Percentiles rank a stretch among this genome's conserved stretches.
phyloP scores from a whole-genome alignment of 1,140 invertebrate species.

The Ptiloglossa arizonensis region DNA sequence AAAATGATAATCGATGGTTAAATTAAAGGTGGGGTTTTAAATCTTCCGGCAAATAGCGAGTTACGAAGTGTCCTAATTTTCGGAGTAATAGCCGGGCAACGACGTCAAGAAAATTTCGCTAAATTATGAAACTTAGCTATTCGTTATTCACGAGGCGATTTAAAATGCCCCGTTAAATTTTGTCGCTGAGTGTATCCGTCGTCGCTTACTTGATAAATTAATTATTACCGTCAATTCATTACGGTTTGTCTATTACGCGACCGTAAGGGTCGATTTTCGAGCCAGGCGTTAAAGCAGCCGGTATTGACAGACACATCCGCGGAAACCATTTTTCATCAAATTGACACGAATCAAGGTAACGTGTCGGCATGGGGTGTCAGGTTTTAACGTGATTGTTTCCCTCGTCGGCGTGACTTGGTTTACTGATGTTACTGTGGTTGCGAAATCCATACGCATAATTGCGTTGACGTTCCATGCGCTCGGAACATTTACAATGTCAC shows the following conservation, averaged over 20 bases:
- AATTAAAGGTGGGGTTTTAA: too few relatives aligned
- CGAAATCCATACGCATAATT: conserved; percentile 44
- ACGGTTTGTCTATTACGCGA: background rate
- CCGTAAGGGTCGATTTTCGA: background rate
- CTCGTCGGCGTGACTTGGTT: conserved; percentile 5
- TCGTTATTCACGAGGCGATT: too few relatives aligned
- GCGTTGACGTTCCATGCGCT: conserved; percentile 25
- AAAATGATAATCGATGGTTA: too few relatives aligned
- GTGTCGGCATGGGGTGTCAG: conserved; percentile 1
- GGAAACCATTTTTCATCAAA: conserved; percentile 30
- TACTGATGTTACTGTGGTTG: conserved; percentile 27
- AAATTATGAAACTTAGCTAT: too few relatives aligned
- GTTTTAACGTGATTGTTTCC: conserved; percentile 45
- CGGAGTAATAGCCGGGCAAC: too few relatives aligned
- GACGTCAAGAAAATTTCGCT: too few relatives aligned
- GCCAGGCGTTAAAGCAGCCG: too few relatives aligned
- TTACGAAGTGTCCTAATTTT: too few relatives aligned
- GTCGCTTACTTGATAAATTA: too few relatives aligned
- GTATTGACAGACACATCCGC: background rate
- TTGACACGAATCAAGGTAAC: background rate
- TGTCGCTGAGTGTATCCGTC: too few relatives aligned
- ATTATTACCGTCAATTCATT: background rate
- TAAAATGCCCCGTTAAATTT: too few relatives aligned
- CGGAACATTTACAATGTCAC: conserved; percentile 24
- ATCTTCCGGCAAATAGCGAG: too few relatives aligned